Conservation (phyloP, 1,140 invertebrate species). For the Acromyrmex heyeri region DNA sequence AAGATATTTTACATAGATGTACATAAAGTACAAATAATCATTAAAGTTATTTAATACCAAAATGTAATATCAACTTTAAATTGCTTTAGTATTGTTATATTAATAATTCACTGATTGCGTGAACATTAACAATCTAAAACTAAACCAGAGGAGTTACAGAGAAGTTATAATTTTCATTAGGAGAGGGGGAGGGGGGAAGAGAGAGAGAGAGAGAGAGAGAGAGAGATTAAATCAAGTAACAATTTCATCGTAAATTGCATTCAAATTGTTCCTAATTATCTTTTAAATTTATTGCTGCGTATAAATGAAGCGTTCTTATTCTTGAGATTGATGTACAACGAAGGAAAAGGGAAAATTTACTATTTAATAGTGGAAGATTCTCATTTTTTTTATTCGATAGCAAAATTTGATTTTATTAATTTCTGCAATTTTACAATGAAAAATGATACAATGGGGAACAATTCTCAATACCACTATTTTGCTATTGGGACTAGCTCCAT, state of each 20-base stretch:
- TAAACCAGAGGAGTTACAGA: constrained; percentile 6
- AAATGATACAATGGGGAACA: constrained; percentile 27
- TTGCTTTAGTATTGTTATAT: constrained; percentile 8
- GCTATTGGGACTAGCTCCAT: constrained; percentile 43
- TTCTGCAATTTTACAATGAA: constrained; percentile 29
- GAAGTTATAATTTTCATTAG: background rate
- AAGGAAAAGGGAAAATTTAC: background rate
- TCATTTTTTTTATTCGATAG: constrained; percentile 7
- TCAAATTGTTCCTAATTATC: constrained; percentile 33
- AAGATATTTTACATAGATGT: background rate
- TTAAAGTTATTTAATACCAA: constrained; percentile 9
- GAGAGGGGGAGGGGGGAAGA: background rate
- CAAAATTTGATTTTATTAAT: constrained; percentile 27
- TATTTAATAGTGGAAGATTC: constrained; percentile 4
- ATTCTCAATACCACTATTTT: constrained; percentile 39
- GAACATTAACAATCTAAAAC: background rate
- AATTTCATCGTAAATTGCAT: constrained; percentile 34
- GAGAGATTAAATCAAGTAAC: constrained; percentile 29
- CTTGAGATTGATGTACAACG: constrained; percentile 26
- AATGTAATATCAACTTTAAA: constrained; percentile 36
- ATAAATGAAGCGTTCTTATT: background rate
- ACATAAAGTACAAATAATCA: background rate
- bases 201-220: too few species aligned
- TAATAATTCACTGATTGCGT: constrained; percentile 18
- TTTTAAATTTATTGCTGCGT: constrained; percentile 25